Evolutionary conservation across 1,140 invertebrate species (phyloP), one percentile per base, ranked within the genome.

Genomic region (Micrasema minimum): DNA sequence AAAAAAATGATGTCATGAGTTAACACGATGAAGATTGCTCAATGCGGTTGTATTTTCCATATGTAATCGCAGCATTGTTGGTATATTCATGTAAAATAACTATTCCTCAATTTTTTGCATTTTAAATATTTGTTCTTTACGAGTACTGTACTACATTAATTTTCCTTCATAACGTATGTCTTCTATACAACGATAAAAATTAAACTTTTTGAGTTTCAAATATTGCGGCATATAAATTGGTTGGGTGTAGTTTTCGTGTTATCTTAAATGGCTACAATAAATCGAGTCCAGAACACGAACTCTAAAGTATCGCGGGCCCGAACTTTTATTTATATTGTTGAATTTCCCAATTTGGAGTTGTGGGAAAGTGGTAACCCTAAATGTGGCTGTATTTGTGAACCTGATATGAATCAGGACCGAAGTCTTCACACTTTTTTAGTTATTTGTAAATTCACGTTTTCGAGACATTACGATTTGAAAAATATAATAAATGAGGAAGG

Each of bases 301-400:
- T 38, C 20, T 38, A 59, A 59, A 41, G 55, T 41, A 31, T 41
- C 37, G 35, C 16, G 12, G 1, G 14, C 14, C 14, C 3, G 16
- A 59, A 11, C 18, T 43, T n/a, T 43, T 38, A 59, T 59, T 59
- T 59, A 59, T 59, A 59, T 43, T 59, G 35, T 59, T 59, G 55
- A 41, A 59, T 59, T 59, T 59, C 55, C 55, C 55, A 22, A 59
- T 59, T 59, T 59, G 55, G 55, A 59, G 11, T 38, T 59, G 37
- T 38, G 55, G 55, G 55, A 59, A 59, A 59, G 55, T 59, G 55
- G 55, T 59, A 59, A 41, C 37, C 37, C 55, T 38, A 38, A 59
- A 41, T 41, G 18, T 41, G 55, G 12, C 14, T 26, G 55, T 12
- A 41, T 31, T 22, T 18, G 55, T 20, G 37, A 41, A 9, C 55